Percentiles rank a stretch among this genome's conserved stretches.
Conservation (phyloP, 2,888 invertebrate genomes). For the Allophyes oxyacanthae region DNA sequence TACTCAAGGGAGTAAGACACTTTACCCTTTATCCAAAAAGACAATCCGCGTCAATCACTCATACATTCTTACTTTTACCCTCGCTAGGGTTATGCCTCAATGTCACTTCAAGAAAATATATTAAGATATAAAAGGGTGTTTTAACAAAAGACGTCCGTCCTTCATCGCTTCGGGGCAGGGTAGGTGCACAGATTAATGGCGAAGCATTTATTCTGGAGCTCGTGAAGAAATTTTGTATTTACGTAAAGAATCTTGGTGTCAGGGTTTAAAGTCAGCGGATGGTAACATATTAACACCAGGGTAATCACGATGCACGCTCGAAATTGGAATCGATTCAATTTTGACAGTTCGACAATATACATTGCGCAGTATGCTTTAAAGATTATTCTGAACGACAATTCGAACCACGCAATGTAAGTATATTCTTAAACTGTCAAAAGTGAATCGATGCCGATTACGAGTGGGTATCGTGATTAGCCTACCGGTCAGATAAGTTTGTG, state of each 20-base stretch:
- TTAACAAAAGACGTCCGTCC: constrained; percentile 52
- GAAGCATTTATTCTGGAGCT: constrained; percentile 43
- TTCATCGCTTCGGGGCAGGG: constrained; percentile 44
- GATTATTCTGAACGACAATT: too few relatives aligned
- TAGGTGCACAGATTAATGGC: constrained; percentile 52
- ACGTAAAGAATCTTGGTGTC: constrained; percentile 21
- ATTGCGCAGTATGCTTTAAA: too few relatives aligned
- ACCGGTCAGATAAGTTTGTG: too few relatives aligned
- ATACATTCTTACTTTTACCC: constrained; percentile 5
- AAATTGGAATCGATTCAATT: too few relatives aligned
- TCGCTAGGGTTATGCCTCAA: constrained; percentile 13
- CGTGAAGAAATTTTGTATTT: constrained; percentile 54
- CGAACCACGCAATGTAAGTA: too few relatives aligned
- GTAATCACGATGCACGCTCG: too few relatives aligned
- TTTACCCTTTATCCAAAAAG: constrained; percentile 1
- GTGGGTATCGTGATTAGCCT: too few relatives aligned
- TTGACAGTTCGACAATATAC: too few relatives aligned
- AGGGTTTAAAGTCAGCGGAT: constrained; percentile 11
- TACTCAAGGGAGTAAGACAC: background rate
- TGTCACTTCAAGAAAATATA: constrained; percentile 52
- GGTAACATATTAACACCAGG: too few relatives aligned
- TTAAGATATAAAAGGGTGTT: constrained; percentile 51
- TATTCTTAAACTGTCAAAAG: too few relatives aligned
- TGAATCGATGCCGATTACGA: too few relatives aligned
- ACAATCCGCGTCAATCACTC: constrained; percentile 37